Evolutionary conservation across 37 sponge, comb jelly and placozoan genomes (phyloP).

Genomic region (Aplysina aerophoba): DNA sequence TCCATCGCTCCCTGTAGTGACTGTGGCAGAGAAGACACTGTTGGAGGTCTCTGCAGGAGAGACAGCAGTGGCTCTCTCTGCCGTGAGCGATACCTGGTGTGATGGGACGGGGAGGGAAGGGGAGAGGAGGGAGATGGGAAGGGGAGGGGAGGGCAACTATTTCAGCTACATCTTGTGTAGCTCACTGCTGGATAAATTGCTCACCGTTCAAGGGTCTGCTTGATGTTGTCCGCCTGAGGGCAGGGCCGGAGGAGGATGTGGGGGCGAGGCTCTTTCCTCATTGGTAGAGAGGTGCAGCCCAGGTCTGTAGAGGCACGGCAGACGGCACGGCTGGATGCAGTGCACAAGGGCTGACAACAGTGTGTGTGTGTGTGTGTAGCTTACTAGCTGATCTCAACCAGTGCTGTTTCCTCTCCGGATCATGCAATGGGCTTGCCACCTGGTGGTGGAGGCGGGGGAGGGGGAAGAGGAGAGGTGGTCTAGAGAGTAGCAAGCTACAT

Average conservation of each 20-base stretch:
- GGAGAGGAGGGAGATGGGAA: too few relatives aligned
- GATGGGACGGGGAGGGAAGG: too few relatives aligned
- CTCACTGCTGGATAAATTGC: background rate
- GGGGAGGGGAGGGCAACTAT: too few relatives aligned
- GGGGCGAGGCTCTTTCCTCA: background rate
- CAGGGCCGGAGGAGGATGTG: background rate
- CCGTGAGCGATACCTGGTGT: background rate
- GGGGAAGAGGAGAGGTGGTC: background rate
- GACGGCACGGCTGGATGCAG: background rate
- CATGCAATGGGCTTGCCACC: constrained; percentile 51
- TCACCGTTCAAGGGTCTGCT: constrained; percentile 28
- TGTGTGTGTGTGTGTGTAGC: background rate
- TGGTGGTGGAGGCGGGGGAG: constrained; percentile 8
- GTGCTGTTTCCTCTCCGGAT: constrained; percentile 28
- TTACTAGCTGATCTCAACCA: constrained; percentile 41
- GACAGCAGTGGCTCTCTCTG: background rate
- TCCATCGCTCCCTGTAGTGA: background rate
- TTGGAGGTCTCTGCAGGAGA: background rate
- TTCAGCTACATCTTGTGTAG: too few relatives aligned
- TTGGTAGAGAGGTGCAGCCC: constrained; percentile 2
- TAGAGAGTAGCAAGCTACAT: too few relatives aligned
- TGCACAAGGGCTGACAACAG: background rate
- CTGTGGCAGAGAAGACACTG: background rate
- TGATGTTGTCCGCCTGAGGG: constrained; percentile 43
- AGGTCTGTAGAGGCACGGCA: background rate